Evolutionary conservation across 2,113 vertebrate species (phyloP).

Genomic region (Scophthalmus maximus): DNA sequence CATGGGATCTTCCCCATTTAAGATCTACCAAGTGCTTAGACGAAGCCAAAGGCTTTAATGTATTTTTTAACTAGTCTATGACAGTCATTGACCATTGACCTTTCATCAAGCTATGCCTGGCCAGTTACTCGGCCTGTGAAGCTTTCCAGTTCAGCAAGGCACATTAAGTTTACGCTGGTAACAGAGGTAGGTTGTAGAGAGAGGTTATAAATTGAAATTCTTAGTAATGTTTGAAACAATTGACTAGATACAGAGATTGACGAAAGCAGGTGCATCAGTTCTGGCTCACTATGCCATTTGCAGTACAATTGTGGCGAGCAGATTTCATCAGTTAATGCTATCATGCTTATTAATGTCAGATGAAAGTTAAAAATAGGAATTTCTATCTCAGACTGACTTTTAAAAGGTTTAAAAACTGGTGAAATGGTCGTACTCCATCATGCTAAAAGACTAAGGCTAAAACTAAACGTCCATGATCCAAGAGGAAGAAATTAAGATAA

Average conservation of each 20-base stretch:
- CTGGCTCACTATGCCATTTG: background rate
- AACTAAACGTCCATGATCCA: too few relatives aligned
- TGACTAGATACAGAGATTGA: background rate
- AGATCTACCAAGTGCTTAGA: conserved; percentile 3
- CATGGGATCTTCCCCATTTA: conserved; percentile 15
- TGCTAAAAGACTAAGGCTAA: too few relatives aligned
- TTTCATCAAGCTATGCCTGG: background rate
- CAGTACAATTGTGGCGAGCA: background rate
- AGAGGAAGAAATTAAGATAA: background rate
- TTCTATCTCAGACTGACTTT: too few relatives aligned
- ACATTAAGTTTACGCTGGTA: background rate
- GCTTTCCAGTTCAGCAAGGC: background rate
- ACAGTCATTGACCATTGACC: background rate
- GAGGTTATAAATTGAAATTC: background rate
- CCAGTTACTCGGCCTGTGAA: conserved; percentile 14
- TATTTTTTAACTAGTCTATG: background rate
- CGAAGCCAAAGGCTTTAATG: conserved; percentile 35
- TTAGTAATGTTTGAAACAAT: background rate
- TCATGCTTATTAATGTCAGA: background rate
- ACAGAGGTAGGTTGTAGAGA: too few relatives aligned
- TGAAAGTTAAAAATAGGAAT: background rate
- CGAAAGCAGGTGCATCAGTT: background rate
- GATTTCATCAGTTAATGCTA: too few relatives aligned
- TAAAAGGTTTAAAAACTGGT: background rate
- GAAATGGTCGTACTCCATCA: too few relatives aligned